phyloP scores from a whole-genome alignment of 1,140 invertebrate genomes.

The Bombus turneri region DNA sequence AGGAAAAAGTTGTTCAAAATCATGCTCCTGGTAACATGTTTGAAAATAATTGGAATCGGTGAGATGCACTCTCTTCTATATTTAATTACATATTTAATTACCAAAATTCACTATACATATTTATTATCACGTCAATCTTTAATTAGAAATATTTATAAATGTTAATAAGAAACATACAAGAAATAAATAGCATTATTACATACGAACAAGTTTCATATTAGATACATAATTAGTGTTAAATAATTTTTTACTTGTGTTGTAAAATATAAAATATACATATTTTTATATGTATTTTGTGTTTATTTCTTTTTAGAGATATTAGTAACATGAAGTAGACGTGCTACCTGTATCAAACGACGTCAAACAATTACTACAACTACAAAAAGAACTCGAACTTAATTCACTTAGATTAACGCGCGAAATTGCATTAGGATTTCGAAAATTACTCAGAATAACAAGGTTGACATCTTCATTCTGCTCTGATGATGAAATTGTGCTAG shows the following conservation, averaged over 20 bases:
- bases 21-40: too few species aligned
- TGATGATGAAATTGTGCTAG: neutral
- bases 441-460: neutral
- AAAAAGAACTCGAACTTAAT: conserved; percentile 23
- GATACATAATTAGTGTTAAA: neutral
- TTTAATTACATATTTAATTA: too few species aligned
- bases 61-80: too few species aligned
- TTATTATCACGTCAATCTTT: too few species aligned
- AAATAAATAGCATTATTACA: too few species aligned
- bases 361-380: neutral
- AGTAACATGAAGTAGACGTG: too few species aligned
- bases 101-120: too few species aligned
- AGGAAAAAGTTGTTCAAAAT: too few species aligned
- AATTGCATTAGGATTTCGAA: neutral
- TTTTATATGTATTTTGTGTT: neutral
- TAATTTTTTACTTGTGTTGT: neutral
- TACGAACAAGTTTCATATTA: neutral
- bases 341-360: neutral
- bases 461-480: neutral
- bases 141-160: too few species aligned
- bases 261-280: neutral
- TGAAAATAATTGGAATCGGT: too few species aligned
- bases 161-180: too few species aligned
- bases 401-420: conserved; percentile 20
- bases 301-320: neutral